Evolutionary conservation across 2,888 invertebrate genomes (phyloP), one percentile per base, ranked within the genome.

Genomic region (Parelbella ahira): DNA sequence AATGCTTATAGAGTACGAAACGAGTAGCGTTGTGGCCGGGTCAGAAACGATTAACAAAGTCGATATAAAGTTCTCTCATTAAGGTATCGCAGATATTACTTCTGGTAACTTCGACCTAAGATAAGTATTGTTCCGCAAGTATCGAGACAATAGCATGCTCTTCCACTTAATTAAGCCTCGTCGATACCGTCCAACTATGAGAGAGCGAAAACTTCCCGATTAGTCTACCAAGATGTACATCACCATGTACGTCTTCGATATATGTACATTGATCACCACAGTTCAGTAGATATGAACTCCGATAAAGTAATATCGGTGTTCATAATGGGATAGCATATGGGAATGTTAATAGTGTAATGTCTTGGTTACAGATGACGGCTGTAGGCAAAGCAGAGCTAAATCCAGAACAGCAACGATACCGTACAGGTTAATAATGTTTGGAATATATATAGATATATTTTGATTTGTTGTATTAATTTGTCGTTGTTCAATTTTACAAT

Each of bases 371-470:
- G 87, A 87, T 84, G 87, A 84, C 65, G 77, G 79, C 68, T 84
- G 82, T 86, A 87, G 87, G 77, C 87, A 77, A 75, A 87, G 87
- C 87, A 78, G 87, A 81, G 75, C 86, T 84, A 86, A 86, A 79
- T 83, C 87, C 79, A 84, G 87, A 86, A 86, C 87, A 51, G 60
- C 84, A 64, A 80, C 84, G 68, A 82, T 87, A 60, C 87, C 87
- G 64, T 87, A 83, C 87, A 87, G 87, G 87, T 87, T 84, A 83
- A 72, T 74, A 38, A 36, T 27, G 44, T 49, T 53, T 48, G 20
- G 41, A 42, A 19, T 53, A 30, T 19, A 36, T 41, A 39, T 30
- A 27, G 12, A n/a, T 48, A 37, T 19, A 5, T 19, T 18, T 18
- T 2, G n/a, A n/a, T n/a, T n/a, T n/a, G n/a, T n/a, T n/a, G n/a